Base-by-base conservation (phyloP, 2,888 invertebrate species). In the Strigamia maritima region DNA sequence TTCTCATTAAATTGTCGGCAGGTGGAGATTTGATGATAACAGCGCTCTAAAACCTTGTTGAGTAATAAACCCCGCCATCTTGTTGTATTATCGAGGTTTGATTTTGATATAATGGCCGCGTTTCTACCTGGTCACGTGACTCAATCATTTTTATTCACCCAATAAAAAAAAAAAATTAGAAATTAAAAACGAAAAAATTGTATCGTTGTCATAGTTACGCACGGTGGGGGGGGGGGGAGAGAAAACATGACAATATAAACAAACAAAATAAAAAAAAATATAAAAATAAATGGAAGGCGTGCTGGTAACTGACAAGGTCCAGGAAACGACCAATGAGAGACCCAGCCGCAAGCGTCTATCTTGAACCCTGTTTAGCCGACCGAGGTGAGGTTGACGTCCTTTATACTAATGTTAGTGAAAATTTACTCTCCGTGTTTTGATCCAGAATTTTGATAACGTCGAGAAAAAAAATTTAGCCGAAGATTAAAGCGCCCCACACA, bases 361-460 rank as follows among this genome's bases (percentile, higher is more conserved):
- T 65, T 65, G 60, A 65, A 65, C 60, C 24, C 19, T 60, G 60
- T 19, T 6, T 60, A 60, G 60, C 60, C 60, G 60, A 60, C 19
- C 60, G 60, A 65, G 60, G 60, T 65, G 60, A 65, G 60, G 60
- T 22, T 22, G 60, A 65, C 60, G 60, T 65, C 60, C 60, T 65
- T 65, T 65, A 65, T n/a, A 65, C 7, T 24, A 65, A n/a, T 65
- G 10, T 22, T 22, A 22, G 12, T 65, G 24, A 65, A 65, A 65
- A 44, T 14, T 0, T n/a, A 44, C 44, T 14, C 44, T 16, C 44
- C 44, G 44, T 16, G n/a, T 44, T 44, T 44, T 44, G 44, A 44
- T 44, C 44, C 14, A 12, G 3, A 14, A 44, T n/a, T 44, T 44
- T 12, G 44, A 44, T 44, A 44, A 44, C 8, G 16, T 2, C 12